Percentiles rank a stretch among this genome's conserved stretches.
Conservation (phyloP, 64 coral and sea anemone species). For the Astreopora myriophthalma region DNA sequence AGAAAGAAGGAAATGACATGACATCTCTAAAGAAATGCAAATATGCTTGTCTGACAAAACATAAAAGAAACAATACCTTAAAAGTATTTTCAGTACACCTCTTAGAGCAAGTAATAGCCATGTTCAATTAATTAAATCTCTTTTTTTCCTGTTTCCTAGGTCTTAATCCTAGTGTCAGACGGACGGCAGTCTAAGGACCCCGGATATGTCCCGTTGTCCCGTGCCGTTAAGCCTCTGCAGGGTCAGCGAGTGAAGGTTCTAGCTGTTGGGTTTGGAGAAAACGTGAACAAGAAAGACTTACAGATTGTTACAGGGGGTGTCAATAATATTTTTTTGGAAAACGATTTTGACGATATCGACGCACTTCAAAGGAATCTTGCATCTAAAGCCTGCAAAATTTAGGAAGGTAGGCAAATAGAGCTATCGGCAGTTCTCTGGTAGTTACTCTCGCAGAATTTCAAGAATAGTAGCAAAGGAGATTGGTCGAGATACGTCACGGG, state of each 20-base stretch:
- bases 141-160: not conserved
- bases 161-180: conserved; percentile 85
- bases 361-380: conserved; percentile 73
- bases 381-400: conserved; percentile 59
- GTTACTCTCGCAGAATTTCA: too few species aligned
- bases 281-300: conserved; percentile 66
- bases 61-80: too few species aligned
- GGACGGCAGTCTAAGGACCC: conserved; percentile 78
- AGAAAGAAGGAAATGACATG: too few species aligned
- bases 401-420: conserved; percentile 45
- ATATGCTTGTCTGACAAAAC: too few species aligned
- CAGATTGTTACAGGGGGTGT: conserved; percentile 64
- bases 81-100: too few species aligned
- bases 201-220: conserved; percentile 19
- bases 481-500: too few species aligned
- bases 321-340: conserved; percentile 63
- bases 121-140: too few species aligned
- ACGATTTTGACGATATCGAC: conserved; percentile 69
- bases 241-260: conserved; percentile 67
- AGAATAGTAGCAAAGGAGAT: too few species aligned
- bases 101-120: too few species aligned
- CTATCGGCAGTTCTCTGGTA: too few species aligned
- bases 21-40: too few species aligned
- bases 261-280: conserved; percentile 76
- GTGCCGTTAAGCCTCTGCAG: conserved; percentile 65